Evolutionary conservation across 2,113 vertebrate species (phyloP).

Genomic region (Lathamus discolor): DNA sequence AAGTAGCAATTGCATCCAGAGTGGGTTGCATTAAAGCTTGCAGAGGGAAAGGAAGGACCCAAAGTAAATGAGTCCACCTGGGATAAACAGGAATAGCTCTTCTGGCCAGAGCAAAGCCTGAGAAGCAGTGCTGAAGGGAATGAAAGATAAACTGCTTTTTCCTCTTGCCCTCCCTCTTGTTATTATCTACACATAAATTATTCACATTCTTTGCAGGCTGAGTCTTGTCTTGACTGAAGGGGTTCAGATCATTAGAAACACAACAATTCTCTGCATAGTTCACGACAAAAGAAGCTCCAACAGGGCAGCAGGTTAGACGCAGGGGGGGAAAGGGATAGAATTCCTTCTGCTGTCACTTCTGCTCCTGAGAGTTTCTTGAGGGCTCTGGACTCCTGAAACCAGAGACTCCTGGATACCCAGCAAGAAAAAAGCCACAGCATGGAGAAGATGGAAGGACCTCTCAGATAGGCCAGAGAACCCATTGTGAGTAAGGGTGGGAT

Average conservation of each 20-base stretch:
- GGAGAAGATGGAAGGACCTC: not conserved
- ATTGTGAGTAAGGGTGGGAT: too few species aligned
- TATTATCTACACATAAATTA: not conserved
- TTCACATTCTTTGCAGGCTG: conserved; percentile 19
- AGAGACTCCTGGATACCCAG: not conserved
- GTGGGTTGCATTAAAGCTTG: not conserved
- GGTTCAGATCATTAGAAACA: not conserved
- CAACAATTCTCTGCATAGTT: conserved; percentile 2
- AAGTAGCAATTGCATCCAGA: not conserved
- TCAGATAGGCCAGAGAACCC: not conserved
- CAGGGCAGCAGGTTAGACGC: not conserved
- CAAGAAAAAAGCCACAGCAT: not conserved
- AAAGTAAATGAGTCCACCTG: rapidly evolving
- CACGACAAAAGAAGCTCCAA: not conserved
- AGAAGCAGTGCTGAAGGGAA: not conserved
- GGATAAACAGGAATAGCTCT: not conserved
- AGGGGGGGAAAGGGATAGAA: not conserved
- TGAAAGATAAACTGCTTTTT: not conserved
- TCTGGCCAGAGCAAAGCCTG: not conserved
- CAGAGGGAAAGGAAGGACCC: not conserved
- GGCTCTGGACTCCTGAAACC: not conserved
- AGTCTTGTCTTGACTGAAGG: conserved; percentile 7
- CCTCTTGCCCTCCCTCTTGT: not conserved
- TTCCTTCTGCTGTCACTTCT: not conserved
- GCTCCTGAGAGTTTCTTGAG: not conserved